Evolutionary conservation across 2,888 invertebrate species (phyloP).

Genomic region (Morinoia aosen): DNA sequence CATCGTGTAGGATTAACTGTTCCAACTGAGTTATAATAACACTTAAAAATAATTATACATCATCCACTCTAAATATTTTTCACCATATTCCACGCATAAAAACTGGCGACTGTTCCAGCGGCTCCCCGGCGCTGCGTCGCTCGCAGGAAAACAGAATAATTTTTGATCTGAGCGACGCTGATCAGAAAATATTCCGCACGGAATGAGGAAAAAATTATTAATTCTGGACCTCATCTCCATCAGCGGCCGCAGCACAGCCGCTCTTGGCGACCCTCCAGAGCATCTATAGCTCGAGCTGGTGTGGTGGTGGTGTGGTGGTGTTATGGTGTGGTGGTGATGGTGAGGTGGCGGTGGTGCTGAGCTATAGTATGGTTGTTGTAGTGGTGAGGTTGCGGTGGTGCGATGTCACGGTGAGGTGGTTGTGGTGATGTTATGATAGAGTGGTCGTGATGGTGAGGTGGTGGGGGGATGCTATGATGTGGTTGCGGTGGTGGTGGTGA

Average conservation of each 20-base stretch:
- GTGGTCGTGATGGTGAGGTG: neutral
- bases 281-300: neutral
- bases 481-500: too few species aligned
- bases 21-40: neutral
- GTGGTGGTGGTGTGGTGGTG: neutral
- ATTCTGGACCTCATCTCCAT: neutral
- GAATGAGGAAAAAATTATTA: neutral
- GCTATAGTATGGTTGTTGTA: neutral
- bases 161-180: neutral
- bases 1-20: too few species aligned
- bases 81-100: neutral
- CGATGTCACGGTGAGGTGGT: neutral
- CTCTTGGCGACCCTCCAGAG: neutral
- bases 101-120: neutral
- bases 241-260: neutral
- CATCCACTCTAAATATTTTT: neutral
- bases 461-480: too few species aligned
- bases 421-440: neutral
- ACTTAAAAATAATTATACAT: neutral
- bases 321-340: neutral
- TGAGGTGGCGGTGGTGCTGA: neutral
- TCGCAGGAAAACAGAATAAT: neutral
- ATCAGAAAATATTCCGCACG: neutral
- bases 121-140: neutral
- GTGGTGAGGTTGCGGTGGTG: neutral